phyloP scores from a whole-genome alignment of 2,797 vertebrate genomes.

The Crypturellus tataupa region DNA sequence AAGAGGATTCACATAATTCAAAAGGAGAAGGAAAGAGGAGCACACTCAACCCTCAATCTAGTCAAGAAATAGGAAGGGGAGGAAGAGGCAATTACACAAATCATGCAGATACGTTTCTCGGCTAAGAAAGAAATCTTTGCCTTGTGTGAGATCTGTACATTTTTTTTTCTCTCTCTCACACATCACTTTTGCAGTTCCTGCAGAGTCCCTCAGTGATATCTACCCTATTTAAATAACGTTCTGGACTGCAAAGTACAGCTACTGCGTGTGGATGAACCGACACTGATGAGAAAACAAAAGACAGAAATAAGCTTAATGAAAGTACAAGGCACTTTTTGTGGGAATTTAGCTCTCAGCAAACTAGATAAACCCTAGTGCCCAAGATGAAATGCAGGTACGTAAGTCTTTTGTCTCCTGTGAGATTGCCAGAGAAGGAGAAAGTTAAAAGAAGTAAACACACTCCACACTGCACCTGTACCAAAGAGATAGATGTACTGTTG shows the following conservation, averaged over 20 bases:
- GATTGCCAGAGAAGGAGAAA: not conserved
- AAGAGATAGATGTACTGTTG: fast-evolving
- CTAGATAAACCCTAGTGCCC: not conserved
- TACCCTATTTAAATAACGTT: not conserved
- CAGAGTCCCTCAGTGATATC: not conserved
- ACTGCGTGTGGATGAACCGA: fast-evolving
- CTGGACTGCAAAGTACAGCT: not conserved
- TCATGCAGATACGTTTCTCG: not conserved
- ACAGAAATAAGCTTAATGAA: not conserved
- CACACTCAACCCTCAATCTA: not conserved
- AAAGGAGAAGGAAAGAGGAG: not conserved
- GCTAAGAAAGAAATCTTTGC: not conserved
- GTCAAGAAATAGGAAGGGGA: not conserved
- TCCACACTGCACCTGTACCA: not conserved
- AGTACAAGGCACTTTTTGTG: not conserved
- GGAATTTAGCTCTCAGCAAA: not conserved
- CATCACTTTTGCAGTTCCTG: not conserved
- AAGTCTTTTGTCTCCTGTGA: not conserved
- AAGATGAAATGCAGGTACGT: not conserved
- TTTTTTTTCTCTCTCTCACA: not conserved
- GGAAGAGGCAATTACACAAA: not conserved
- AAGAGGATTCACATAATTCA: not conserved
- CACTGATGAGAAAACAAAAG: not conserved
- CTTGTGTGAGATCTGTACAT: not conserved
- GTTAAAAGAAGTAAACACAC: not conserved